Conservation (phyloP, 2,113 vertebrate species). For the Laticauda colubrina region DNA sequence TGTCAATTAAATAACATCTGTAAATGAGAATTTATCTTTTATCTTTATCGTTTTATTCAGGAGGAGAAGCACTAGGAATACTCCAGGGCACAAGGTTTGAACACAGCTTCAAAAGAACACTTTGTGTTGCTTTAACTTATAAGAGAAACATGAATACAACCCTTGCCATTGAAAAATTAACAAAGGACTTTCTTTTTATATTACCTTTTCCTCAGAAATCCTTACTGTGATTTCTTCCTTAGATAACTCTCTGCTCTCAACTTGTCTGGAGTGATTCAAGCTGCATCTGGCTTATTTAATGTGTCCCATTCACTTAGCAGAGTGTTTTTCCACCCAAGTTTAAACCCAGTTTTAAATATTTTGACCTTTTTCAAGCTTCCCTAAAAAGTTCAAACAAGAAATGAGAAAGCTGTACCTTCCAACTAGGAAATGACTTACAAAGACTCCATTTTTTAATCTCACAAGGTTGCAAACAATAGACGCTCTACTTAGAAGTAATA, state of each 20-base stretch:
- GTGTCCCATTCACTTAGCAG: not conserved
- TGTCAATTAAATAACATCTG: not conserved
- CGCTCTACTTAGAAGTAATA: not conserved
- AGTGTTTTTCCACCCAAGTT: not conserved
- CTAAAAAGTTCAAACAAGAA: not conserved
- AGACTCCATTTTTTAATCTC: not conserved
- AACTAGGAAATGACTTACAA: not conserved
- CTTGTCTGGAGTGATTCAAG: not conserved
- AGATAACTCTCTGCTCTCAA: not conserved
- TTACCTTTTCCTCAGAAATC: not conserved
- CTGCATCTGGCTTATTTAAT: not conserved
- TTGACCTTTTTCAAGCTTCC: not conserved
- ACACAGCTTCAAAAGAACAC: not conserved
- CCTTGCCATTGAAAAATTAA: not conserved
- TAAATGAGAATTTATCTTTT: not conserved
- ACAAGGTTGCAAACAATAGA: not conserved
- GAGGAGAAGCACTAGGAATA: not conserved
- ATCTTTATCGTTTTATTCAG: not conserved
- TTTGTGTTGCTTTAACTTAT: not conserved
- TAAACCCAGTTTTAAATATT: not conserved
- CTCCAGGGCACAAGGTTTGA: not conserved
- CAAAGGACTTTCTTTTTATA: not conserved
- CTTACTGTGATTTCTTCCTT: not conserved
- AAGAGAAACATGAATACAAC: not conserved
- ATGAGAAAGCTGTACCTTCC: not conserved